Evolutionary conservation across 2,888 invertebrate species (phyloP), one percentile per base, ranked within the genome.

Genomic region (Hemistola chrysoprasaria): DNA sequence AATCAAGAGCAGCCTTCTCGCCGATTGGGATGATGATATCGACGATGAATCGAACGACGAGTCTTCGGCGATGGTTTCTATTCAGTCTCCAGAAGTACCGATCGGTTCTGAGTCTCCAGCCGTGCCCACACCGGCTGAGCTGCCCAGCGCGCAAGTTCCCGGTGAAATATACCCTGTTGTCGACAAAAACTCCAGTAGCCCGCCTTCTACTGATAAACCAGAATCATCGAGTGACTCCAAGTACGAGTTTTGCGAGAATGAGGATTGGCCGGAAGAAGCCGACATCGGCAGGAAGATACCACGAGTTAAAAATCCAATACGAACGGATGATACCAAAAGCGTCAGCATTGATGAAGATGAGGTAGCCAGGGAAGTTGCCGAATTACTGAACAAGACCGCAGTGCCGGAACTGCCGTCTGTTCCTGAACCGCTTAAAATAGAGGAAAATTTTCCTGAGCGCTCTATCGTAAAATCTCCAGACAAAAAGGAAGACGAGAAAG

Each of bases 181-280:
- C 2, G 82, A 82, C 41, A 76, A 73, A 47, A 78, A 72, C 51
- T 23, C 59, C 0, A 70, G 71, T 20, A 69, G 65, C 29, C 45
- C 58, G 24, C 53, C 62, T 7, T 25, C 53, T 20, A 51, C 57
- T 28, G 85, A 84, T 60, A 77, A 90, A 74, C 74, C 89, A 51
- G 79, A 90, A 56, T 75, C 86, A 8, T 75, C 83, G 0, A 83
- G 78, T 53, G 83, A 92, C 35, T 93, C 94, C 0, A 95, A 95
- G 68, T 95, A 95, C 66, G 95, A 95, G 71, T 95, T 95, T 68
- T 92, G 93, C 53, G 94, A 95, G 47, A 94, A 94, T 53, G 92
- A 94, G 65, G 91, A 90, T 59, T 88, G 91, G 85, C 86, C 89
- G 6, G 79, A 90, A 40, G 90, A 91, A 59, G 79, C 82, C 10